Conservation (phyloP, 2,113 vertebrate species). For the Neolamprologus sp. region DNA sequence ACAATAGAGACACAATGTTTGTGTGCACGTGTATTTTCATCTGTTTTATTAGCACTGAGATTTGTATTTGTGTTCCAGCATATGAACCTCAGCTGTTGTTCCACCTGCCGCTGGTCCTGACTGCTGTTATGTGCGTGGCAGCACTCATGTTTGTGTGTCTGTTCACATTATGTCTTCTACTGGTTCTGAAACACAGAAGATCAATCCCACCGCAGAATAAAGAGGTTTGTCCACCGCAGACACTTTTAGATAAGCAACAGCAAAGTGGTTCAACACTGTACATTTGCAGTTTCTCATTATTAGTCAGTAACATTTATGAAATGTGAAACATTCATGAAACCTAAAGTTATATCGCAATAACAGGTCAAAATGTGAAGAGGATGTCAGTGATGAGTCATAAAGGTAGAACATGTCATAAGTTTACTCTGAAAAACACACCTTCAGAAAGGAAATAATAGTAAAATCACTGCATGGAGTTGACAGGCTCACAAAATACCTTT, state of each 20-base stretch:
- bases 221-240: conserved; percentile 20
- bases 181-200: background rate
- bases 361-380: background rate
- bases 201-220: background rate
- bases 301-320: background rate
- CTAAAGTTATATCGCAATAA: background rate
- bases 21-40: background rate
- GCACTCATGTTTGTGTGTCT: conserved; percentile 42
- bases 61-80: background rate
- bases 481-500: background rate
- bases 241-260: background rate
- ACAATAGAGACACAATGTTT: background rate
- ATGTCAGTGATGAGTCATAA: background rate
- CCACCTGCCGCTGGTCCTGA: conserved; percentile 16
- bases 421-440: background rate
- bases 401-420: background rate
- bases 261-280: background rate
- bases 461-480: background rate
- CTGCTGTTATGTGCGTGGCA: background rate
- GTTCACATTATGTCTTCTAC: conserved; percentile 32
- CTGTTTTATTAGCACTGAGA: background rate
- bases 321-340: background rate
- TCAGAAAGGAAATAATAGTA: background rate
- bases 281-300: background rate
- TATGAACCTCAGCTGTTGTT: background rate